phyloP scores from a whole-genome alignment of 1,140 invertebrate species.

The Artemia franciscana region DNA sequence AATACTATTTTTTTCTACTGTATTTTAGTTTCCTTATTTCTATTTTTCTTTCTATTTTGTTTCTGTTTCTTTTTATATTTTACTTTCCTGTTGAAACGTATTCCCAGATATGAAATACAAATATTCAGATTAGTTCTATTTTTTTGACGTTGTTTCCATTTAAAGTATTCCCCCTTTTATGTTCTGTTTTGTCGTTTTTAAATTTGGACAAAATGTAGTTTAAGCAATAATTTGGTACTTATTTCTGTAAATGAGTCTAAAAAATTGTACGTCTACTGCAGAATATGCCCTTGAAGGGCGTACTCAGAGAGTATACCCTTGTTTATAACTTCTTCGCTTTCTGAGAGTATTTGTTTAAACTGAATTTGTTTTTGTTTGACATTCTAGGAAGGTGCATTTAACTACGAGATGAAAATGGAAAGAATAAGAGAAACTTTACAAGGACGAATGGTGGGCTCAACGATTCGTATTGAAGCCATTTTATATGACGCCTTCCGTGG shows the following conservation, averaged over 20 bases:
- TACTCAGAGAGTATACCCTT: too few species aligned
- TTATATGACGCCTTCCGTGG: constrained; percentile 18
- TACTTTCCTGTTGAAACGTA: neutral
- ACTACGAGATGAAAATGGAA: constrained; percentile 2
- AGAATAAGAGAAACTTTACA: neutral
- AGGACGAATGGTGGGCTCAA: neutral
- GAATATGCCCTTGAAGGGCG: too few species aligned
- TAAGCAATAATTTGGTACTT: too few species aligned
- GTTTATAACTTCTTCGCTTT: too few species aligned
- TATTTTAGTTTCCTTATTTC: too few species aligned
- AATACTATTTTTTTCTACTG: too few species aligned
- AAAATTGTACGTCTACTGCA: too few species aligned
- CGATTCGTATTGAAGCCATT: constrained; percentile 2
- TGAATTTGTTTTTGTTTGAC: constrained; percentile 3
- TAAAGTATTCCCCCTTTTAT: too few species aligned
- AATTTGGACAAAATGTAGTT: too few species aligned
- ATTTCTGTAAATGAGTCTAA: too few species aligned
- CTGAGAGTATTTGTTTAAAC: constrained; percentile 5
- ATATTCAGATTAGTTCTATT: constrained; percentile 2
- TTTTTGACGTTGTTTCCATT: too few species aligned
- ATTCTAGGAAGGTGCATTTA: constrained; percentile 5
- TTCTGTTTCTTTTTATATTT: neutral
- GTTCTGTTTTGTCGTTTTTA: too few species aligned
- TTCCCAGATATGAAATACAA: constrained; percentile 2
- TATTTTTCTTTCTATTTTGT: neutral